Evolutionary conservation across 2,113 vertebrate genomes (phyloP).

Genomic region (Tilapia sparmanii): DNA sequence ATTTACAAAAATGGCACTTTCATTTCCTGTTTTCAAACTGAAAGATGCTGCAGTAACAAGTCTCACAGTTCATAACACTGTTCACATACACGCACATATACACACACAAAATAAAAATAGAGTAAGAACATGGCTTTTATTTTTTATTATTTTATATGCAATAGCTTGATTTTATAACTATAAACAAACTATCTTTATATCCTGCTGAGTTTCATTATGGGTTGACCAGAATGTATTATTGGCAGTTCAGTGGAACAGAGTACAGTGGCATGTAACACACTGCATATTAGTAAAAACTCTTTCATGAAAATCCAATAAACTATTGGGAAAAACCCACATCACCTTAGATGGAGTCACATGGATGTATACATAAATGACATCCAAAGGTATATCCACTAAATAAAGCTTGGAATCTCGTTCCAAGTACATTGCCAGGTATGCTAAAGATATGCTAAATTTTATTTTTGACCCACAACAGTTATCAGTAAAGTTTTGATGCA

Average conservation of each 20-base stretch:
- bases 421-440: background rate
- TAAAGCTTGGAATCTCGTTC: background rate
- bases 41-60: background rate
- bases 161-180: background rate
- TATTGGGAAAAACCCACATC: background rate
- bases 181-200: background rate
- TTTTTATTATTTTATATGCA: background rate
- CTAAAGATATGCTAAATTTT: background rate
- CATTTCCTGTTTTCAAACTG: background rate
- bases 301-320: background rate
- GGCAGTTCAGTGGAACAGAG: background rate
- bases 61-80: background rate
- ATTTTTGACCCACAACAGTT: background rate
- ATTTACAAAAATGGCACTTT: background rate
- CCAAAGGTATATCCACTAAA: background rate
- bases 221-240: background rate
- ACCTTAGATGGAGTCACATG: background rate
- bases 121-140: background rate
- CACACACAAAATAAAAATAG: background rate
- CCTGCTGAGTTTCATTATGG: background rate
- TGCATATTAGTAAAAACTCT: background rate
- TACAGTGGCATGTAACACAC: background rate
- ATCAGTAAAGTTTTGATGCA: background rate
- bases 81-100: background rate
- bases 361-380: background rate